phyloP scores from a whole-genome alignment of 2,797 vertebrate species.

The Heterohyrax brucei region DNA sequence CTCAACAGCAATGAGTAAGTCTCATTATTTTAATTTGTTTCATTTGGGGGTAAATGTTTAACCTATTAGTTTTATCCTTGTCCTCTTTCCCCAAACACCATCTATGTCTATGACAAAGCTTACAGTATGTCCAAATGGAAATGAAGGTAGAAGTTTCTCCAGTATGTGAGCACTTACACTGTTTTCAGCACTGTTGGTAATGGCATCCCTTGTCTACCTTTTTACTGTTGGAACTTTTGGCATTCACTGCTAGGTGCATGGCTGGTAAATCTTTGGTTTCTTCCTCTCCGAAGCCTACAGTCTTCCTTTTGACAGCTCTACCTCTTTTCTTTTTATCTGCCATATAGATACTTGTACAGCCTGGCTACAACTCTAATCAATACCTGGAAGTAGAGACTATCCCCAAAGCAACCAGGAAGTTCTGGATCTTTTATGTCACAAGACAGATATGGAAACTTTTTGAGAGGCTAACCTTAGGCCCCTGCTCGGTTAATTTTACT shows the following conservation, averaged over 20 bases:
- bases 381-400: neutral
- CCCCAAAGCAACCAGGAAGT: neutral
- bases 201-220: neutral
- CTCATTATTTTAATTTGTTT: neutral
- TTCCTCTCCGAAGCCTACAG: too few relatives aligned
- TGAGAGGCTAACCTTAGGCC: neutral
- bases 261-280: neutral
- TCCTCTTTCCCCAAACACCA: too few relatives aligned
- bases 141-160: neutral
- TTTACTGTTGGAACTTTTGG: neutral
- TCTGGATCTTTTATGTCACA: too few relatives aligned
- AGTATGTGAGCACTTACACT: neutral
- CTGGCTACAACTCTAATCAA: neutral
- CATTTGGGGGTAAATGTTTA: neutral
- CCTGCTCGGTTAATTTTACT: neutral
- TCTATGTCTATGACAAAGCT: too few relatives aligned
- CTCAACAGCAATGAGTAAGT: too few relatives aligned
- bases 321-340: neutral
- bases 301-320: neutral
- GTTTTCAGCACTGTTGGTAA: neutral
- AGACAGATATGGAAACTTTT: neutral
- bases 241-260: neutral
- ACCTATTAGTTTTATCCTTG: neutral
- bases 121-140: neutral
- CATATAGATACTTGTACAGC: neutral